Evolutionary conservation across 2,797 vertebrate species (phyloP).

Genomic region (Acrossocheilus fasciatus): DNA sequence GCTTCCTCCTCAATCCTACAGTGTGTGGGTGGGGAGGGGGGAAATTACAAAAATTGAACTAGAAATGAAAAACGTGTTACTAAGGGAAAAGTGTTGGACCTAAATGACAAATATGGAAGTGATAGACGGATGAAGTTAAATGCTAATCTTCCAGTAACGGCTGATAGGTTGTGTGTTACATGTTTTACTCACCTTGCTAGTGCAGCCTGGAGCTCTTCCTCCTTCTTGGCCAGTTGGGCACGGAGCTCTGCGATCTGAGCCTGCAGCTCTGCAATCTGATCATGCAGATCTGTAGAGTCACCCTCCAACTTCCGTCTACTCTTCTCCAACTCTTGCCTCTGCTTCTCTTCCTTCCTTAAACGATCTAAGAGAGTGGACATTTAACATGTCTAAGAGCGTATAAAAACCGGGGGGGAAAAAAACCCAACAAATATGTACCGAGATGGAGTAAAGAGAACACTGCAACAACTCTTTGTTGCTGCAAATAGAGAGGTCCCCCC

Average conservation of each 20-base stretch:
- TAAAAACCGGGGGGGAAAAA: not conserved
- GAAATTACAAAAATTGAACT: not conserved
- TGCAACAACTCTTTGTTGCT: not conserved
- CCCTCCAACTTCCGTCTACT: slow-evolving; percentile 94
- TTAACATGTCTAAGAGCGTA: not conserved
- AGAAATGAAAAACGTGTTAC: not conserved
- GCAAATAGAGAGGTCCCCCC: not conserved
- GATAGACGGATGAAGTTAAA: no score
- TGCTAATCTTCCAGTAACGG: not conserved
- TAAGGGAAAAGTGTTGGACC: not conserved
- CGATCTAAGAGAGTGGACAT: slow-evolving; percentile 79
- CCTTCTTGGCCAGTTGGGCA: slow-evolving; percentile 94
- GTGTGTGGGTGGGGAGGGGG: not conserved
- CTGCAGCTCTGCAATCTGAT: slow-evolving; percentile 94
- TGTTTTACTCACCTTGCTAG: slow-evolving; percentile 82
- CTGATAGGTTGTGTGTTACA: not conserved
- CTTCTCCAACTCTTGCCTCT: slow-evolving; percentile 93
- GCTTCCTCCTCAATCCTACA: slow-evolving; percentile 92
- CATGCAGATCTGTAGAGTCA: slow-evolving; percentile 89
- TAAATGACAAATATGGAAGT: not conserved
- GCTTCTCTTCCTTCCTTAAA: slow-evolving; percentile 92
- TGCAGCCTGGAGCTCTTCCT: slow-evolving; percentile 92
- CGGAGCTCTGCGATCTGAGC: slow-evolving; percentile 94
- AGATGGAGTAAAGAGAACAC: not conserved
- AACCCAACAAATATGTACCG: not conserved